These are phyloP conservation scores for Mimumesa dahlbomi DNA, from an alignment of 2,888 invertebrate genomes.

Conservation along the genomic window DNA sequence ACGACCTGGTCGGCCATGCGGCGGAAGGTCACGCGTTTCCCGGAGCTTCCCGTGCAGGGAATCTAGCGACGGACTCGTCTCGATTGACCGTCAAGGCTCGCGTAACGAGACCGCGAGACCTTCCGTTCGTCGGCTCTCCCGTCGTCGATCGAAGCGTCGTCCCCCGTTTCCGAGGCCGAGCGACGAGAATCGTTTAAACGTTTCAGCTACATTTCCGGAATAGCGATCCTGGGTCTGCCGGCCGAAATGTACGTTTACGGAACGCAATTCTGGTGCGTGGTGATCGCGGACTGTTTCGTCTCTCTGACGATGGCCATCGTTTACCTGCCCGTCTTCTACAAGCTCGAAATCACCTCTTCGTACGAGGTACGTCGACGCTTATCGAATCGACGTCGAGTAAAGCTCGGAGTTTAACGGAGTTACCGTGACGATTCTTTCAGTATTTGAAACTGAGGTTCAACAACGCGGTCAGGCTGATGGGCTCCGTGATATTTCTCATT, in stretches of 20 bases:
- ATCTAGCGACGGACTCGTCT: neutral
- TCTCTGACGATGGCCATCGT: conserved; percentile 85
- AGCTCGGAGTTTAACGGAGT: neutral
- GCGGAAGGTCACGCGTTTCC: too few relatives aligned
- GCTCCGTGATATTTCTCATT: conserved; percentile 86
- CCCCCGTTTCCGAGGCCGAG: neutral
- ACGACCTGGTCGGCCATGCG: too few relatives aligned
- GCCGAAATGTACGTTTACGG: conserved; percentile 90
- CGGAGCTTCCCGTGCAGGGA: too few relatives aligned
- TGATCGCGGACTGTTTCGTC: conserved; percentile 85
- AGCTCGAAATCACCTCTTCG: conserved; percentile 87
- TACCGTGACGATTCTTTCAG: conserved; percentile 80
- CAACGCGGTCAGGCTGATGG: conserved; percentile 85
- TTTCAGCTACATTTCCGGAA: conserved; percentile 88
- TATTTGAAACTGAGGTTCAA: conserved; percentile 86
- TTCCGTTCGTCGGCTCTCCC: neutral
- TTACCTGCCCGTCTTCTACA: conserved; percentile 88
- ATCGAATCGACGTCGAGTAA: neutral
- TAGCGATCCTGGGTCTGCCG: conserved; percentile 87
- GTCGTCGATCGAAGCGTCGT: neutral
- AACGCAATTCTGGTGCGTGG: conserved; percentile 86
- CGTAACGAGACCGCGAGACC: too few relatives aligned
- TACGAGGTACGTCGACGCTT: conserved; percentile 84
- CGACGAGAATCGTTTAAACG: neutral
- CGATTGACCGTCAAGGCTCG: too few relatives aligned